phyloP scores from a whole-genome alignment of 2,113 vertebrate genomes.

The Hippocampus barbouri region DNA sequence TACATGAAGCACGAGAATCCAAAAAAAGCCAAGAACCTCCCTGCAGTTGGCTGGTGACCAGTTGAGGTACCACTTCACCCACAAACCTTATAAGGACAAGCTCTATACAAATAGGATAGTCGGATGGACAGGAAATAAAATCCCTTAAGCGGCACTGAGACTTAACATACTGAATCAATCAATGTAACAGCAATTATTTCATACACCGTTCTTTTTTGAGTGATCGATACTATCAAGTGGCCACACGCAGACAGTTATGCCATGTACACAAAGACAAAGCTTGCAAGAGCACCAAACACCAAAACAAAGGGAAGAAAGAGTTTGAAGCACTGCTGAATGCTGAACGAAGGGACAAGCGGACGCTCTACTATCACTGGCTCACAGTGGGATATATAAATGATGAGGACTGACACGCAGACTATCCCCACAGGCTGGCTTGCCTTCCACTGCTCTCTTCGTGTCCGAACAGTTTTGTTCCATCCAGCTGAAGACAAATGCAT shows the following conservation, averaged over 20 bases:
- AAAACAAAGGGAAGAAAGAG: slow-evolving; percentile 10
- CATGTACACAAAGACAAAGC: not conserved
- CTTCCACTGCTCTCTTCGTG: slow-evolving; percentile 22
- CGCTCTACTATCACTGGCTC: slow-evolving; percentile 10
- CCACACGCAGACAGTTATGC: slow-evolving; percentile 4
- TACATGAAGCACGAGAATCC: no score
- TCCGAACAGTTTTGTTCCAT: slow-evolving; percentile 17
- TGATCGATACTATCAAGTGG: slow-evolving; percentile 6
- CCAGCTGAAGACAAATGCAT: slow-evolving; percentile 22
- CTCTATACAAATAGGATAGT: not conserved
- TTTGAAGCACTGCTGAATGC: slow-evolving; percentile 30
- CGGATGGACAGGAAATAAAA: not conserved
- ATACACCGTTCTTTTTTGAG: not conserved
- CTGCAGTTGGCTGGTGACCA: no score
- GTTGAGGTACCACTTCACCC: no score
- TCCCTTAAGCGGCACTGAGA: not conserved
- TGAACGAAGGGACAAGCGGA: slow-evolving; percentile 25
- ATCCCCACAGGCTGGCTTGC: slow-evolving; percentile 16
- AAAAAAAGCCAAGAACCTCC: no score
- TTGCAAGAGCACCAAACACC: slow-evolving; percentile 11
- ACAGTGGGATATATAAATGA: slow-evolving; percentile 23
- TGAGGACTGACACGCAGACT: slow-evolving; percentile 36
- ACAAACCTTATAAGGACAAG: no score
- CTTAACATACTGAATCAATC: not conserved
- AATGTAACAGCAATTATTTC: not conserved